A percentile compares a stretch with the other conserved stretches of the same genome.
phyloP scores from a whole-genome alignment of 2,113 vertebrate genomes.

The Charina bottae region DNA sequence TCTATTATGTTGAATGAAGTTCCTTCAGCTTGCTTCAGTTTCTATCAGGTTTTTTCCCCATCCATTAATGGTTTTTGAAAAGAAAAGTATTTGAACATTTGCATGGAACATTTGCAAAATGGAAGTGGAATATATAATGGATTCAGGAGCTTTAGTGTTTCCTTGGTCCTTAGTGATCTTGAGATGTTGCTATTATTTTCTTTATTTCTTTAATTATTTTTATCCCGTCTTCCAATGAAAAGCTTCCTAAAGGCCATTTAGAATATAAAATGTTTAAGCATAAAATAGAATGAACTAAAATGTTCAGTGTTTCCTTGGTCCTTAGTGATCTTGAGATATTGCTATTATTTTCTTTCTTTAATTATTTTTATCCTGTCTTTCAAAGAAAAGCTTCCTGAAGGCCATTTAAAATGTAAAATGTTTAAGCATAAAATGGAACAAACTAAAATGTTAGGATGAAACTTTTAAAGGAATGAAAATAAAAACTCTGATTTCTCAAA shows the following conservation, averaged over 20 bases:
- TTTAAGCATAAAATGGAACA: not conserved
- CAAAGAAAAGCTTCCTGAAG: not conserved
- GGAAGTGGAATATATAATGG: not conserved
- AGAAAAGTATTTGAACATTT: not conserved
- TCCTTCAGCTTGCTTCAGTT: not conserved
- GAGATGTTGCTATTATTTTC: not conserved
- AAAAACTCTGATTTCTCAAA: not conserved
- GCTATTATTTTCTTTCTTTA: not conserved
- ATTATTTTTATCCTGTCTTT: not conserved
- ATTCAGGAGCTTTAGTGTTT: not conserved
- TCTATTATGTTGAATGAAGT: not conserved
- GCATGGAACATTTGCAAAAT: not conserved
- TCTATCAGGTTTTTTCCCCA: too few species aligned
- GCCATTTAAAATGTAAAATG: not conserved
- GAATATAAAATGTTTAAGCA: not conserved
- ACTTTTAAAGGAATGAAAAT: not conserved
- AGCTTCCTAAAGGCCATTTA: not conserved
- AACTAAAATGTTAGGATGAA: not conserved
- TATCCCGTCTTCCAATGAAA: not conserved
- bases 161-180: not conserved
- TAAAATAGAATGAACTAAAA: not conserved
- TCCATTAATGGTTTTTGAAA: not conserved
- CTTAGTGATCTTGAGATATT: not conserved
- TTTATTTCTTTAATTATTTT: not conserved
- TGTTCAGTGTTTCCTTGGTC: not conserved